Conservation (phyloP, 2,113 vertebrate genomes). For the Scatophagus argus region DNA sequence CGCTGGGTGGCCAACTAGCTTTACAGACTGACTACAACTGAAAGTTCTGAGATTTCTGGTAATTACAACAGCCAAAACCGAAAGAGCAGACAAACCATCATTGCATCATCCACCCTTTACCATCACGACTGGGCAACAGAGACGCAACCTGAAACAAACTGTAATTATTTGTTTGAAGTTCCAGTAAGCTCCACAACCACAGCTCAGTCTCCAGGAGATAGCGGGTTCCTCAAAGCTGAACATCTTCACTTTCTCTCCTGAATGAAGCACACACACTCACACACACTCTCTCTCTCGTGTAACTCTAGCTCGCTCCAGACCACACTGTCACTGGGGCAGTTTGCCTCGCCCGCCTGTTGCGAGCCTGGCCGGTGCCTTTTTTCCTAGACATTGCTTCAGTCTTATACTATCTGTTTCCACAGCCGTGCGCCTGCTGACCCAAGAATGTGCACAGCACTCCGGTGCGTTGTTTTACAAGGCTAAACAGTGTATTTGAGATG, state of each 20-base stretch:
- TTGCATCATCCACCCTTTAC: slow-evolving; percentile 41
- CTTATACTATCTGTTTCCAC: slow-evolving; percentile 78
- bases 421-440: slow-evolving; percentile 74
- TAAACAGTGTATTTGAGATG: slow-evolving; percentile 39
- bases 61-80: slow-evolving; percentile 6
- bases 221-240: slow-evolving; percentile 48
- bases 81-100: neutral
- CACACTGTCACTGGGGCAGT: slow-evolving; percentile 61
- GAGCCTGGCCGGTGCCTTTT: slow-evolving; percentile 55
- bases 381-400: slow-evolving; percentile 74
- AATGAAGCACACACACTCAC: slow-evolving; percentile 38
- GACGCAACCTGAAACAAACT: slow-evolving; percentile 67
- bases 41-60: too few species aligned
- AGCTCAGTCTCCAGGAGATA: slow-evolving; percentile 53
- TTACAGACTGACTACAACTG: neutral
- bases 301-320: slow-evolving; percentile 53
- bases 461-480: slow-evolving; percentile 71
- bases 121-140: slow-evolving; percentile 50
- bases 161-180: slow-evolving; percentile 70
- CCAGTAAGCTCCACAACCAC: slow-evolving; percentile 67
- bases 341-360: slow-evolving; percentile 45
- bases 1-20: slow-evolving; percentile 27
- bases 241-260: slow-evolving; percentile 53
- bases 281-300: slow-evolving; percentile 27
- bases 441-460: slow-evolving; percentile 67